These are phyloP conservation scores for Tuberolachnus salignus DNA, from an alignment of 2,888 invertebrate species.

Conservation along the genomic window DNA sequence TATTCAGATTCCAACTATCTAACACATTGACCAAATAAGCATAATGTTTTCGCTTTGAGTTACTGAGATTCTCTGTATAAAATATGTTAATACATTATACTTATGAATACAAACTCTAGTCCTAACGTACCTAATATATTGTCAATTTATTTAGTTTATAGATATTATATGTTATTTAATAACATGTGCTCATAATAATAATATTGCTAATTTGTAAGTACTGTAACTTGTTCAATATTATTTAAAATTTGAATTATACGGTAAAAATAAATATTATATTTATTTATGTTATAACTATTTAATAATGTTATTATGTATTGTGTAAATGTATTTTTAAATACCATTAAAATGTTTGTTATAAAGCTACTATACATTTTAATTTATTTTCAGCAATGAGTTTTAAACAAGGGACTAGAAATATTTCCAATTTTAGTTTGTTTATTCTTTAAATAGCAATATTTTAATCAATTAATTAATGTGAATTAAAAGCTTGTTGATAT, in stretches of 20 bases:
- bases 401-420: too few relatives aligned
- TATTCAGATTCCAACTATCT: too few relatives aligned
- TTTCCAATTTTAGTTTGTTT: too few relatives aligned
- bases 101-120: conserved; percentile 32
- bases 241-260: background rate
- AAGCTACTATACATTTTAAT: background rate
- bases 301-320: background rate
- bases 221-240: background rate
- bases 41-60: background rate
- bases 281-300: background rate
- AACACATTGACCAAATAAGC: too few relatives aligned
- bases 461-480: too few relatives aligned
- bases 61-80: background rate
- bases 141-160: background rate
- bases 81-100: background rate
- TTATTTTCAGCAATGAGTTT: too few relatives aligned
- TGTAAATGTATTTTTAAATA: background rate
- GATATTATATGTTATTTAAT: background rate
- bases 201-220: background rate
- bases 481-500: too few relatives aligned
- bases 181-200: background rate
- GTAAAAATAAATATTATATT: background rate
- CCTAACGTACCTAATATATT: background rate
- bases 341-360: conserved; percentile 7
- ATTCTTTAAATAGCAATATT: too few relatives aligned